Conservation (phyloP, 2,113 vertebrate genomes). For the Paramisgurnus dabryanus region DNA sequence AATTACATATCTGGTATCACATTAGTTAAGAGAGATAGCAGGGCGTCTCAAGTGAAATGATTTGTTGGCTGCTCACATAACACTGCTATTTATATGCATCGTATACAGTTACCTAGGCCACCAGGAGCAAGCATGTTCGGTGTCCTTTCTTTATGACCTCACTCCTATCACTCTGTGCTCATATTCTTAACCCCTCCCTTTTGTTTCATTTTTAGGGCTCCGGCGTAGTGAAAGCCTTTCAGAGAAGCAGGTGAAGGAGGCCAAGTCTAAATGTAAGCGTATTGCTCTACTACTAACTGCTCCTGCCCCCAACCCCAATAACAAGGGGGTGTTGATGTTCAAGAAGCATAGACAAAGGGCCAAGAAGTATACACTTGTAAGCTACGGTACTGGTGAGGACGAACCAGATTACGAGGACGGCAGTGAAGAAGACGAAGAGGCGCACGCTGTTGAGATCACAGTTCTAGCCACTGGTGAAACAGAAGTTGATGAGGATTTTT, state of each 20-base stretch:
- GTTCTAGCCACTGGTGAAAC: constrained; percentile 80
- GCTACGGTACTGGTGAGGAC: constrained; percentile 95
- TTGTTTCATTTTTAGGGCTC: constrained; percentile 77
- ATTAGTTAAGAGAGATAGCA: not conserved
- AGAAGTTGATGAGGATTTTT: constrained; percentile 84
- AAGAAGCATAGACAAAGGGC: constrained; percentile 93
- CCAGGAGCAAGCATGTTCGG: constrained; percentile 30
- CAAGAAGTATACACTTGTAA: constrained; percentile 92
- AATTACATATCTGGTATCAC: not conserved
- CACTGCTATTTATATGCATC: constrained; percentile 45
- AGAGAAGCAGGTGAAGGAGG: constrained; percentile 96
- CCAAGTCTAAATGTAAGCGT: constrained; percentile 97
- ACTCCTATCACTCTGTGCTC: constrained; percentile 8
- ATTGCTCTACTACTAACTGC: constrained; percentile 93
- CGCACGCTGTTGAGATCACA: constrained; percentile 76
- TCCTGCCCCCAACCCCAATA: constrained; percentile 88
- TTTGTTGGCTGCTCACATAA: constrained; percentile 32
- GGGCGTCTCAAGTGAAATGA: constrained; percentile 4
- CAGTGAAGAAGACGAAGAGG: constrained; percentile 71
- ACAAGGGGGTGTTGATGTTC: constrained; percentile 98
- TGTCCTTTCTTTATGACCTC: constrained; percentile 27
- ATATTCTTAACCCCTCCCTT: constrained; percentile 46
- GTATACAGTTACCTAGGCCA: not conserved
- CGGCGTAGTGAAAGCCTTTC: constrained; percentile 92
- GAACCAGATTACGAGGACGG: constrained; percentile 79